Conservation (phyloP, 1,140 invertebrate species). For the Papilio polyxenes region DNA sequence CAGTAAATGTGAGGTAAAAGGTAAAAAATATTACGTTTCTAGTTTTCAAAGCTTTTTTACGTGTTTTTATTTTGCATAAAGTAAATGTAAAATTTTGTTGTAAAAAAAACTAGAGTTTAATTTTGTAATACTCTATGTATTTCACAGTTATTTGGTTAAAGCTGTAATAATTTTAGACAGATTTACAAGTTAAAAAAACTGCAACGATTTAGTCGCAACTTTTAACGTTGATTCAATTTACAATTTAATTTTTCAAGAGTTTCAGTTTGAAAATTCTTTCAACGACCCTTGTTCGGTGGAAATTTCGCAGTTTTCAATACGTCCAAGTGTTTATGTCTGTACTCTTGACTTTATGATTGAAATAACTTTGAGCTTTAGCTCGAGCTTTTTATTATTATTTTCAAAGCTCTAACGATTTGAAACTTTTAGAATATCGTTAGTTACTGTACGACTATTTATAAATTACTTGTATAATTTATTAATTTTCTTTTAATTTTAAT, state of each 20-base stretch:
- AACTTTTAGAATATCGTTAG: background rate
- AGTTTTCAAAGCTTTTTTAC: too few species aligned
- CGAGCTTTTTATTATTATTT: slow-evolving; percentile 31
- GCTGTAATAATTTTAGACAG: background rate
- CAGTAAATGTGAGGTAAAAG: too few species aligned
- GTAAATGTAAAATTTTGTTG: too few species aligned
- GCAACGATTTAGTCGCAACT: slow-evolving; percentile 3
- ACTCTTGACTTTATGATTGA: slow-evolving; percentile 33
- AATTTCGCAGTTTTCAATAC: slow-evolving; percentile 38
- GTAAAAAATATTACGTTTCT: too few species aligned
- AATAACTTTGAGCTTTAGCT: slow-evolving; percentile 27
- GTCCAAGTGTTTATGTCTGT: slow-evolving; percentile 38
- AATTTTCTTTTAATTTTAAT: background rate
- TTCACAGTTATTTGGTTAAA: background rate
- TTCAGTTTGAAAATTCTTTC: slow-evolving; percentile 34
- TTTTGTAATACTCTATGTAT: too few species aligned
- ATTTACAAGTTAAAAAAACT: background rate
- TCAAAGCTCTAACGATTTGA: slow-evolving; percentile 1
- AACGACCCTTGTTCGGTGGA: slow-evolving; percentile 34
- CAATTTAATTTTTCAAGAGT: slow-evolving; percentile 35
- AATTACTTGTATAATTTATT: background rate
- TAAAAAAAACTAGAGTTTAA: too few species aligned
- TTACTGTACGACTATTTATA: background rate
- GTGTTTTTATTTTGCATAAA: too few species aligned
- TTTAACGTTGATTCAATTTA: slow-evolving; percentile 3